Evolutionary conservation across 2,888 invertebrate genomes (phyloP), one percentile per base, ranked within the genome.

Genomic region (Lobophora halterata): DNA sequence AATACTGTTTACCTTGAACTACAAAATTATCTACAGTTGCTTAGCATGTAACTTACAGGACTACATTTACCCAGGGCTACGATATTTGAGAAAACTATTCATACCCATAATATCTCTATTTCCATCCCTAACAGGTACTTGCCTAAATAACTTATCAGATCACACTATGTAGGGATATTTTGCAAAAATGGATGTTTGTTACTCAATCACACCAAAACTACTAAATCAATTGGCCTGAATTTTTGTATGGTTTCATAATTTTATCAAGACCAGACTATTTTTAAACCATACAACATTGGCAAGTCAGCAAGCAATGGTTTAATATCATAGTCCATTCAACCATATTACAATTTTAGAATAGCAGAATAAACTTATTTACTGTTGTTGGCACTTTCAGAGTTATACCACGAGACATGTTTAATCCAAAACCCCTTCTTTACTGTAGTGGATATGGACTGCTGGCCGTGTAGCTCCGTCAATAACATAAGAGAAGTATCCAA

Each of bases 371-470:
- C n/a, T n/a, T 11, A 1, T 2, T 24, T 6, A 25, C 14, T 25
- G 7, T 7, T 5, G 13, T 14, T 49, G 18, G 7, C 11, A 11
- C 67, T 90, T 74, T 55, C 80, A 91, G 95, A 92, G 70, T 89
- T 92, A 23, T 95, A 96, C 61, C 95, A 96, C 82, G 95, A 96
- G 76, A 92, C 93, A 61, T 96, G 96, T 69, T 80, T 96, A 18
- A 78, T 96, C 54, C 91, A 93, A 66, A 96, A 96, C 79, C 96
- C 96, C 6, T 94, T 92, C 67, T 96, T 95, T 69, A 90, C 91
- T 66, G 91, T 95, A 5, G 88, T 90, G n/a, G 93, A 94, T 60
- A 92, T 95, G 88, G 95, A 95, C 65, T 96, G 96, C 66, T 93
- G 93, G 90, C 95, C 95, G 0, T 96, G 96, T 61, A 92, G 92